Evolutionary conservation across 2,888 invertebrate species (phyloP).

Genomic region (Lithophane semibrunnea): DNA sequence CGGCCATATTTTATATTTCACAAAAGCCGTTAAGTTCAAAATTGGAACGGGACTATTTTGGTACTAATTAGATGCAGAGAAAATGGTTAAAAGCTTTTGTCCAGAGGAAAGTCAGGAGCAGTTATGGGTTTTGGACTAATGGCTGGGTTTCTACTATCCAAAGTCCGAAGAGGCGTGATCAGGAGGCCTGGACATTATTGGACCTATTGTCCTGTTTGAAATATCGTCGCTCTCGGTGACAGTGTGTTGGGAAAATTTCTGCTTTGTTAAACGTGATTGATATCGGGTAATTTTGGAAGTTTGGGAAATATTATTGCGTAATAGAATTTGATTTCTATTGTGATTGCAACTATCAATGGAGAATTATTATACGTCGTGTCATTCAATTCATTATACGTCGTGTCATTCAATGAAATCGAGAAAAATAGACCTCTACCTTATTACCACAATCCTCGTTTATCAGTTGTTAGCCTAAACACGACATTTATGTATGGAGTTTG

Average conservation of each 20-base stretch:
- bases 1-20: conserved; percentile 34
- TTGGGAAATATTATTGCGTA: conserved; percentile 45
- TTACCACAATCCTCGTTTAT: too few relatives aligned
- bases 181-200: conserved; percentile 49
- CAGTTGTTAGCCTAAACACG: too few relatives aligned
- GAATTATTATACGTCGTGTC: too few relatives aligned
- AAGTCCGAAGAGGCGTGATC: conserved; percentile 64
- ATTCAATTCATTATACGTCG: neutral
- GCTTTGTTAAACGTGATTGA: conserved; percentile 64
- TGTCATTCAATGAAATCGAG: neutral
- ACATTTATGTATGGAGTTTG: too few relatives aligned
- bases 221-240: conserved; percentile 64
- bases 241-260: conserved; percentile 60
- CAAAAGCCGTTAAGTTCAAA: conserved; percentile 39
- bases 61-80: conserved; percentile 52
- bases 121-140: conserved; percentile 53
- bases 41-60: conserved; percentile 24
- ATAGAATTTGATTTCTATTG: conserved; percentile 40
- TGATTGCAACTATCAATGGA: conserved; percentile 24
- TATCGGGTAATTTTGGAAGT: conserved; percentile 48
- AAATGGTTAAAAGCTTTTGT: conserved; percentile 47
- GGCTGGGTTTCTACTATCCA: conserved; percentile 37
- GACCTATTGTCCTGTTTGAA: conserved; percentile 63
- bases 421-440: neutral
- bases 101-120: conserved; percentile 66